Percentiles rank a stretch among this genome's conserved stretches.
These are phyloP conservation scores for Lasiommata megera DNA, from an alignment of 2,888 invertebrate species.

Conservation along the genomic window DNA sequence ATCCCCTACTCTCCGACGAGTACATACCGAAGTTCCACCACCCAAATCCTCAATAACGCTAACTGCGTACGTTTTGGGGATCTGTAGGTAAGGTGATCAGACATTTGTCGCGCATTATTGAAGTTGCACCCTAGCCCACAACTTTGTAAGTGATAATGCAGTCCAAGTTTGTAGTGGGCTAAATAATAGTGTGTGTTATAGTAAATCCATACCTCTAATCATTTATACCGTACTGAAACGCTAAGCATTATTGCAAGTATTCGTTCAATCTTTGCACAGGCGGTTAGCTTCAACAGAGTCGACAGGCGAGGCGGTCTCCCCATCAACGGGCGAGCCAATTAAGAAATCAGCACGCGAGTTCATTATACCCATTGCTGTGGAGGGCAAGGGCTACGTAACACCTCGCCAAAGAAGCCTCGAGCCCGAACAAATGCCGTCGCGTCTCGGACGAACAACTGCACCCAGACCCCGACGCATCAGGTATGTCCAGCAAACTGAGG, in stretches of 20 bases:
- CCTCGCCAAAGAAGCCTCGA: constrained; percentile 88
- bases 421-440: constrained; percentile 79
- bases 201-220: too few relatives aligned
- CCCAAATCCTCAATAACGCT: not conserved
- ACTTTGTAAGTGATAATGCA: too few relatives aligned
- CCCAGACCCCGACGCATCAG: constrained; percentile 84
- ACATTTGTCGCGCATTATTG: too few relatives aligned
- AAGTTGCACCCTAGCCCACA: too few relatives aligned
- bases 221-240: too few relatives aligned
- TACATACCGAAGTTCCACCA: too few relatives aligned
- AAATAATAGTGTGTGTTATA: too few relatives aligned
- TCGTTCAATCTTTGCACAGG: constrained; percentile 39
- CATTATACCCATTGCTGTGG: constrained; percentile 96
- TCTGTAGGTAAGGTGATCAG: too few relatives aligned
- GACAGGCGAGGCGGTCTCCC: constrained; percentile 77
- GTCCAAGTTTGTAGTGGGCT: too few relatives aligned
- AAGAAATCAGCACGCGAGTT: constrained; percentile 94
- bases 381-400: constrained; percentile 93
- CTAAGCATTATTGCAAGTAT: not conserved
- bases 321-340: constrained; percentile 83
- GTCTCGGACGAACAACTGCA: constrained; percentile 58
- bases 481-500: constrained; percentile 65
- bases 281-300: constrained; percentile 84
- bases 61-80: not conserved
- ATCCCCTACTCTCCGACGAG: too few relatives aligned